Percentiles rank a stretch among this genome's conserved stretches.
These are phyloP conservation scores for Charanyca ferruginea DNA, from an alignment of 2,888 invertebrate species.

Conservation along the genomic window DNA sequence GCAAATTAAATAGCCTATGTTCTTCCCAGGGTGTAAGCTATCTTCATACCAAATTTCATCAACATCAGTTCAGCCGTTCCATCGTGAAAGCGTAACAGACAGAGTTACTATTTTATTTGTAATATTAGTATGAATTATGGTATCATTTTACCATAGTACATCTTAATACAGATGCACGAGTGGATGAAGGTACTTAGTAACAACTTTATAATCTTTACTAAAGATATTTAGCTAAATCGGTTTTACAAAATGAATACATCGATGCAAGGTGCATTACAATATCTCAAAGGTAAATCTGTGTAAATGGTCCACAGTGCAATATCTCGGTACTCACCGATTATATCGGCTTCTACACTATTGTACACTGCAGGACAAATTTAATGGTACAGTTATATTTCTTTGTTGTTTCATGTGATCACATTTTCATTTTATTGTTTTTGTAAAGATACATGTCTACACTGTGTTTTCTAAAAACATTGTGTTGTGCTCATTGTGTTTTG, in stretches of 20 bases:
- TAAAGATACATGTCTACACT: not conserved
- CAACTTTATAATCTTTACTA: not conserved
- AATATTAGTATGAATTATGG: no score
- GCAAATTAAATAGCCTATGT: no score
- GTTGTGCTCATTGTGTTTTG: no score
- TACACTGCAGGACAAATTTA: conserved; percentile 49
- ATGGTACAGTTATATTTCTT: not conserved
- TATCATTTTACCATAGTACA: no score
- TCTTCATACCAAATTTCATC: no score
- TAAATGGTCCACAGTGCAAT: conserved; percentile 72
- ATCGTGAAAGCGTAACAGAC: no score
- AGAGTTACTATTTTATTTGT: no score
- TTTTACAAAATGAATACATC: conserved; percentile 64
- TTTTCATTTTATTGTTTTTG: conserved; percentile 7
- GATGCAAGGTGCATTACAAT: conserved; percentile 65
- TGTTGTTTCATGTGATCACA: conserved; percentile 28
- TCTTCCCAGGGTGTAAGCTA: no score
- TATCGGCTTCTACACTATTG: conserved; percentile 59
- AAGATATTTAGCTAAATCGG: conserved; percentile 18
- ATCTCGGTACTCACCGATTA: conserved; percentile 67
- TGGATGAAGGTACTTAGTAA: no score
- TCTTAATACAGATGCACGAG: no score
- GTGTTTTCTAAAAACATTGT: not conserved
- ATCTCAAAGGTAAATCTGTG: conserved; percentile 79
- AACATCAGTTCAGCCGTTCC: no score